Evolutionary conservation across 2,113 vertebrate genomes (phyloP).

Genomic region (Trichechus manatus): DNA sequence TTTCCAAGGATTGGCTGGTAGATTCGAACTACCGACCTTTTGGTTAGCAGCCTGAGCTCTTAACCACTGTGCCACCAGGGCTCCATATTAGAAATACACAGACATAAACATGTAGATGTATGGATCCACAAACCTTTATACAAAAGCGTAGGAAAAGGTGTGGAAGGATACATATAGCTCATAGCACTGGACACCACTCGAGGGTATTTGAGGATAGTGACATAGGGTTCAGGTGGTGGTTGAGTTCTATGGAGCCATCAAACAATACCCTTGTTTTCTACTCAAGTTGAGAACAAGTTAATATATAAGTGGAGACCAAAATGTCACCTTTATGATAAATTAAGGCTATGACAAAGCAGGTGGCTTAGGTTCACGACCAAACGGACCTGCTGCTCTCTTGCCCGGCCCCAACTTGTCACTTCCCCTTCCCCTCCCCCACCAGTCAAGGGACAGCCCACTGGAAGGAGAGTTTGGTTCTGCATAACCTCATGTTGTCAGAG

Average conservation of each 20-base stretch:
- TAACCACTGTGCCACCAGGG: too few species aligned
- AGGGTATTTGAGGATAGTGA: neutral
- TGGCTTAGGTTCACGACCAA: neutral
- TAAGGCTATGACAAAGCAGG: neutral
- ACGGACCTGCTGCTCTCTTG: too few species aligned
- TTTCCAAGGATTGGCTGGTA: too few species aligned
- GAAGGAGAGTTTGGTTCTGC: neutral
- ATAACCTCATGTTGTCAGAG: neutral
- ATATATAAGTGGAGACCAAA: too few species aligned
- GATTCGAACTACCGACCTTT: too few species aligned
- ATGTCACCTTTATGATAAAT: neutral
- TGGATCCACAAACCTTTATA: neutral
- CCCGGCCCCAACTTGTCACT: neutral
- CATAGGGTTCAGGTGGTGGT: neutral
- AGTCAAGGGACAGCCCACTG: neutral
- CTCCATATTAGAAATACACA: neutral
- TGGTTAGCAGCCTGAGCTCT: too few species aligned
- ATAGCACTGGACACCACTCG: neutral
- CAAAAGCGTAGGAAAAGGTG: neutral
- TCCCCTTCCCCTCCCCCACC: too few species aligned
- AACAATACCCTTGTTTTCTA: neutral
- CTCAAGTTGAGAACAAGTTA: neutral
- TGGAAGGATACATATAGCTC: neutral
- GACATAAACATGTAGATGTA: neutral
- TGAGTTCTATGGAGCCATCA: neutral